A percentile compares a stretch with the other conserved stretches of the same genome.
These are phyloP conservation scores for Drosophila parthenogenetica DNA, from an alignment of 2,888 invertebrate species.

Conservation along the genomic window DNA sequence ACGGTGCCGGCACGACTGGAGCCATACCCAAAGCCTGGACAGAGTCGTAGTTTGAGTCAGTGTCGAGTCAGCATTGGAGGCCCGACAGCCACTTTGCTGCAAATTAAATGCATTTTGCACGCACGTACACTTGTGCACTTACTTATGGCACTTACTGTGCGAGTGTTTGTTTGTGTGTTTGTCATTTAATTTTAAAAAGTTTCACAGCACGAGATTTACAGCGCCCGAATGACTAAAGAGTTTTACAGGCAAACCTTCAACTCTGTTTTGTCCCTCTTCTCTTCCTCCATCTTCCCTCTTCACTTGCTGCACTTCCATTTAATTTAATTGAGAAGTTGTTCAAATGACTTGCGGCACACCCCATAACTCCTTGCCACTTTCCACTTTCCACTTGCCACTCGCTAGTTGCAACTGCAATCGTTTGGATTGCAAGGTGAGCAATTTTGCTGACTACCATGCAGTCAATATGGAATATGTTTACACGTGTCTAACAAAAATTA, in stretches of 20 bases:
- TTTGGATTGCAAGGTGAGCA: slow-evolving; percentile 19
- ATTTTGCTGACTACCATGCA: slow-evolving; percentile 20
- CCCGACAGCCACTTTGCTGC: slow-evolving; percentile 72
- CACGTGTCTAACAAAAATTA: slow-evolving; percentile 11
- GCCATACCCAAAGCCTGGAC: slow-evolving; percentile 53
- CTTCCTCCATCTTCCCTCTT: neutral
- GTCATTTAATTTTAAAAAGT: slow-evolving; percentile 74
- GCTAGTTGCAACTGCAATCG: slow-evolving; percentile 12
- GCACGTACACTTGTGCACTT: slow-evolving; percentile 44
- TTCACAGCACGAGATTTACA: slow-evolving; percentile 73
- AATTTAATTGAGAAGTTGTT: slow-evolving; percentile 74
- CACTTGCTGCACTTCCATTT: slow-evolving; percentile 44
- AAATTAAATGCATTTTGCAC: slow-evolving; percentile 78
- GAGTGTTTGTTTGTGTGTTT: slow-evolving; percentile 46
- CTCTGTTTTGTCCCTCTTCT: slow-evolving; percentile 1
- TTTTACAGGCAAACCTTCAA: slow-evolving; percentile 18
- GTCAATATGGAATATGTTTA: slow-evolving; percentile 65
- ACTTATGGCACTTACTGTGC: slow-evolving; percentile 35
- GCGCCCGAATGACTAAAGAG: slow-evolving; percentile 57
- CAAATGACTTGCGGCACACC: slow-evolving; percentile 31
- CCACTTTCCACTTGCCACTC: neutral
- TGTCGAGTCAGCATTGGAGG: slow-evolving; percentile 23
- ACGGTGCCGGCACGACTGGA: slow-evolving; percentile 77
- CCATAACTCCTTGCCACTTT: neutral
- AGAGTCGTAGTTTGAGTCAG: slow-evolving; percentile 11